Conservation (phyloP, 2,888 invertebrate species). For the Leptarthrus brevirostris region DNA sequence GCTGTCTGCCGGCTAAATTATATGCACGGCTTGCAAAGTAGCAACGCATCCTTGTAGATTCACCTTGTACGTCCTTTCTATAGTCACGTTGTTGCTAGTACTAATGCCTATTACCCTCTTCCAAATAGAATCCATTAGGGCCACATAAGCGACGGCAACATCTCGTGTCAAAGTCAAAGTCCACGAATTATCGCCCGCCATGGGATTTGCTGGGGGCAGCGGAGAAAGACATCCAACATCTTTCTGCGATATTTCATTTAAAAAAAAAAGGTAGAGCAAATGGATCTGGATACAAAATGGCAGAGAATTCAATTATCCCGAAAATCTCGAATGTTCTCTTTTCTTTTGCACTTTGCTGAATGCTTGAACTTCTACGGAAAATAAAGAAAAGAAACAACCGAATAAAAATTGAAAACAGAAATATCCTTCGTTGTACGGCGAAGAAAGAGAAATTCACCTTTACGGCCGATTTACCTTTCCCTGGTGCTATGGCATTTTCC, state of each 20-base stretch:
- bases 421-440: constrained; percentile 38
- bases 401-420: constrained; percentile 49
- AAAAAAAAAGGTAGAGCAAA: constrained; percentile 40
- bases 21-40: background rate
- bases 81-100: background rate
- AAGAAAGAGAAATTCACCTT: constrained; percentile 53
- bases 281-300: constrained; percentile 47
- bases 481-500: constrained; percentile 48
- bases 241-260: constrained; percentile 42
- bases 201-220: background rate
- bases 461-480: constrained; percentile 54
- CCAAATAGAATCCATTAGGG: background rate
- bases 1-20: constrained; percentile 14
- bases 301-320: constrained; percentile 48
- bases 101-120: background rate
- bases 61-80: background rate
- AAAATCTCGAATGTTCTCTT: constrained; percentile 47
- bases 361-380: constrained; percentile 11
- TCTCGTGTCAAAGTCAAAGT: constrained; percentile 22
- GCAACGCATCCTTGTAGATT: background rate
- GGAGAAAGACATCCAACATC: constrained; percentile 5
- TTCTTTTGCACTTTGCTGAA: constrained; percentile 14
- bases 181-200: constrained; percentile 1
- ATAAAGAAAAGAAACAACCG: constrained; percentile 36
- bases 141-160: background rate